A percentile compares a stretch with the other conserved stretches of the same genome.
phyloP scores from a whole-genome alignment of 1,140 invertebrate species.

The Macrosteles quadrilineatus region DNA sequence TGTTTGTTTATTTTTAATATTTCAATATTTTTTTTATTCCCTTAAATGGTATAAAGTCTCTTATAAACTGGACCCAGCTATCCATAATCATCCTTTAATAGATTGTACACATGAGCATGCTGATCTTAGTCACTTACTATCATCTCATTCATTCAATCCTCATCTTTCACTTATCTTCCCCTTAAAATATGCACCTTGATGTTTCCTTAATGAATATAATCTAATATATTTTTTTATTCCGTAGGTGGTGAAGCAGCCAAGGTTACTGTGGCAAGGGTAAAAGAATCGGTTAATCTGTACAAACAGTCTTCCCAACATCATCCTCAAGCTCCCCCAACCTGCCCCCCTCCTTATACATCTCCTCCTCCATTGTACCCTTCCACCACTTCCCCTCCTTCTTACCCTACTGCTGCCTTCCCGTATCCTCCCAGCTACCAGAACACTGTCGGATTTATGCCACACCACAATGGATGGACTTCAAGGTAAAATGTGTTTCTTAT shows the following conservation, averaged over 20 bases:
- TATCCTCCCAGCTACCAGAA: too few species aligned
- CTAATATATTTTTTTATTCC: not conserved
- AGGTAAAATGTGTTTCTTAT: too few species aligned
- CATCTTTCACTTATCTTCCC: not conserved
- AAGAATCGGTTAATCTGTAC: not conserved
- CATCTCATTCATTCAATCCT: too few species aligned
- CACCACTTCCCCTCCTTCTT: not conserved
- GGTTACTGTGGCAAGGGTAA: not conserved
- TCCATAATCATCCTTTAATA: not conserved
- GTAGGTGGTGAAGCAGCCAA: not conserved
- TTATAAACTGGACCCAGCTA: not conserved
- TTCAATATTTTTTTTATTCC: too few species aligned
- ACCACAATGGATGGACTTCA: not conserved
- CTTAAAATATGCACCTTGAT: too few species aligned
- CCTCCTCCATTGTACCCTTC: not conserved
- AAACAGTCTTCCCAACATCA: not conserved
- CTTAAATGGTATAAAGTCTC: too few species aligned
- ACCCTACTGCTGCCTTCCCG: not conserved
- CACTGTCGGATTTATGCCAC: too few species aligned
- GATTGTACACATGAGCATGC: not conserved
- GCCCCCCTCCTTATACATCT: not conserved
- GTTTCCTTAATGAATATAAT: not conserved
- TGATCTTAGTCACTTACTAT: too few species aligned
- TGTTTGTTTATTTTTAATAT: too few species aligned
- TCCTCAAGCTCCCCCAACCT: not conserved